These are phyloP conservation scores for Corydoras maculifer DNA, from an alignment of 2,113 vertebrate genomes.

Conservation along the genomic window DNA sequence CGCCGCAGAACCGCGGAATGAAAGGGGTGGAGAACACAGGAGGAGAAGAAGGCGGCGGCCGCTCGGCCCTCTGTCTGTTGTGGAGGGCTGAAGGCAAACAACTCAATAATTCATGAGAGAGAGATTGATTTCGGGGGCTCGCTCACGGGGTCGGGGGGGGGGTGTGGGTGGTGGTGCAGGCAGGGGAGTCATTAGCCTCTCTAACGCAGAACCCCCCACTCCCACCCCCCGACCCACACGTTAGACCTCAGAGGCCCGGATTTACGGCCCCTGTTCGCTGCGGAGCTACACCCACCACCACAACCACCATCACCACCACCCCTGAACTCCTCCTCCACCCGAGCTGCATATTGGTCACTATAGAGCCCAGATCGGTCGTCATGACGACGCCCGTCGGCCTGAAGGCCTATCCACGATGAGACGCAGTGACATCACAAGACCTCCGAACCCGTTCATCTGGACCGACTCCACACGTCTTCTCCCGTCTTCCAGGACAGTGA, in stretches of 20 bases:
- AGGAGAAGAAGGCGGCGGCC: slow-evolving; percentile 3
- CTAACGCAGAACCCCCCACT: slow-evolving; percentile 14
- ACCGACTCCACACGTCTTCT: no score
- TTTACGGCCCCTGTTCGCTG: slow-evolving; percentile 34
- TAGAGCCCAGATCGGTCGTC: no score
- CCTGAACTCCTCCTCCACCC: no score
- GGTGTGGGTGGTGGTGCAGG: slow-evolving; percentile 40
- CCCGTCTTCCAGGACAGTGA: no score
- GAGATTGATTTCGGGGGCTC: slow-evolving; percentile 56
- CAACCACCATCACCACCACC: no score
- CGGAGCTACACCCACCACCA: no score
- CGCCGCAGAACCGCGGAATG: slow-evolving; percentile 11
- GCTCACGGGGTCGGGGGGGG: slow-evolving; percentile 33
- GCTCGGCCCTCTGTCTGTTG: slow-evolving; percentile 42
- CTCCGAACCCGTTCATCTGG: no score
- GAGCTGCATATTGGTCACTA: no score
- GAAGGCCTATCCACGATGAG: no score
- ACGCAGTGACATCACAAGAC: no score
- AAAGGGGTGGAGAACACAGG: slow-evolving; percentile 7
- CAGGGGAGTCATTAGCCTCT: slow-evolving; percentile 59
- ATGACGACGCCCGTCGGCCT: no score
- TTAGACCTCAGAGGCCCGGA: slow-evolving; percentile 16
- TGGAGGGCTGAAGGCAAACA: slow-evolving; percentile 66
- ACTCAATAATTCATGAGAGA: slow-evolving; percentile 75
- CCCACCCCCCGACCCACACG: slow-evolving; percentile 20